These are phyloP conservation scores for Aegithalos caudatus DNA, from an alignment of 2,113 vertebrate genomes.

Conservation along the genomic window DNA sequence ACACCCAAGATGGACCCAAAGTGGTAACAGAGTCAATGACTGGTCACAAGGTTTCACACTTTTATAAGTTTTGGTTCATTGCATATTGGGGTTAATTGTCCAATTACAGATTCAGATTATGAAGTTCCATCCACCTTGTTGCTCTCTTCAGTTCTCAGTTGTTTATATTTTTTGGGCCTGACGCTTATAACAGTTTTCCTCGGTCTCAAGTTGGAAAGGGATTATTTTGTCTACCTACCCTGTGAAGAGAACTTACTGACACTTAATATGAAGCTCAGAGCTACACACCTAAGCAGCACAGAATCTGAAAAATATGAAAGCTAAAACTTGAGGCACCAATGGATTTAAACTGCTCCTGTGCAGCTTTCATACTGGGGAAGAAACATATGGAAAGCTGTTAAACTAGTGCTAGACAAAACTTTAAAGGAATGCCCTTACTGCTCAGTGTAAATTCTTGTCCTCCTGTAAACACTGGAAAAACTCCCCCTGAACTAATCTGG, in stretches of 20 bases:
- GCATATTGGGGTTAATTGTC: background rate
- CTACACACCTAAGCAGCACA: background rate
- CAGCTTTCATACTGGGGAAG: background rate
- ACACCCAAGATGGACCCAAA: background rate
- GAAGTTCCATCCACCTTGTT: background rate
- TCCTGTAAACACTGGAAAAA: background rate
- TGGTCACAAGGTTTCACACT: background rate
- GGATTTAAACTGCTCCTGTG: background rate
- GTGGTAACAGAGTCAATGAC: background rate
- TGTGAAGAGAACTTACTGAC: background rate
- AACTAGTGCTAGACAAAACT: background rate
- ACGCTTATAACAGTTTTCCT: background rate
- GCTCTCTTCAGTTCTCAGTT: background rate
- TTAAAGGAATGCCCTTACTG: background rate
- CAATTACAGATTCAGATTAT: background rate
- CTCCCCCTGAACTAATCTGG: background rate
- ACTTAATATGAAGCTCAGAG: background rate
- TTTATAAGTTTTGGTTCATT: background rate
- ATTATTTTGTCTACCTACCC: background rate
- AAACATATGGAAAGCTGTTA: background rate
- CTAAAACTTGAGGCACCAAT: background rate
- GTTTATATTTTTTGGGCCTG: background rate
- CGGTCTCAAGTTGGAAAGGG: background rate
- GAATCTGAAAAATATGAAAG: background rate
- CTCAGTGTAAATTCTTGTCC: background rate